Base-by-base conservation (phyloP, 2,113 vertebrate genomes). In the Morone chrysops region DNA sequence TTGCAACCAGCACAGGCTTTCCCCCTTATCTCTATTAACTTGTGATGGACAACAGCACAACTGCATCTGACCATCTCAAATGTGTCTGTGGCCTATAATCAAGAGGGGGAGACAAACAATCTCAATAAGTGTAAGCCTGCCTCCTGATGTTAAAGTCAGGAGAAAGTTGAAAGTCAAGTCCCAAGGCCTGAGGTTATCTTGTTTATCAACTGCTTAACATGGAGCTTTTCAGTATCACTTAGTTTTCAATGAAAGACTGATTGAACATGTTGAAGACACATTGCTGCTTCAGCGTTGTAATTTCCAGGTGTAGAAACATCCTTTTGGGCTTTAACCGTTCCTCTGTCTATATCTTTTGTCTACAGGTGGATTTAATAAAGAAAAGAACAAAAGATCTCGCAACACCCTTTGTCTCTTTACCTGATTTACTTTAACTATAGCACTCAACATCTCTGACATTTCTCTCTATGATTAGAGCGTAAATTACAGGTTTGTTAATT, bases 301-400 rank as follows among this genome's bases (percentile, higher is more conserved):
- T 90, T 90, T 89, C 78, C 78, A 43, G 36, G 4, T 83, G 89
- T 79, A 81, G 57, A 78, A 87, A 51, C n/a, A 10, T 41, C 6
- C 4, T 67, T 82, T 61, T n/a, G 25, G 41, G 78, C 31, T 53
- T 75, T 62, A 66, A 20, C 43, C 25, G 4, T 78, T 80, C 22
- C 40, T 5, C 53, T 41, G 9, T 38, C 8, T 47, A 3, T 53
- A 53, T 69, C 9, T 61, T 77, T 50, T 41, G 18, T 62, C 70
- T 61, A 12, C 73, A 86, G 72, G 48, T 84, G 70, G 7, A 69
- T 82, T 84, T 72, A 40, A 86, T 82, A 70, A 78, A 68, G 66
- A 25, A 71, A 57, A 65, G 8, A 16, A 57, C 22, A 45, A 61
- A 20, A 67, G 20, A 41, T 25, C 70, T 17, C 20, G 14, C n/a